Percentiles rank a stretch among this genome's conserved stretches.
phyloP scores from a whole-genome alignment of 64 coral and sea anemone species.

The Hydrozoanthus tunicans region DNA sequence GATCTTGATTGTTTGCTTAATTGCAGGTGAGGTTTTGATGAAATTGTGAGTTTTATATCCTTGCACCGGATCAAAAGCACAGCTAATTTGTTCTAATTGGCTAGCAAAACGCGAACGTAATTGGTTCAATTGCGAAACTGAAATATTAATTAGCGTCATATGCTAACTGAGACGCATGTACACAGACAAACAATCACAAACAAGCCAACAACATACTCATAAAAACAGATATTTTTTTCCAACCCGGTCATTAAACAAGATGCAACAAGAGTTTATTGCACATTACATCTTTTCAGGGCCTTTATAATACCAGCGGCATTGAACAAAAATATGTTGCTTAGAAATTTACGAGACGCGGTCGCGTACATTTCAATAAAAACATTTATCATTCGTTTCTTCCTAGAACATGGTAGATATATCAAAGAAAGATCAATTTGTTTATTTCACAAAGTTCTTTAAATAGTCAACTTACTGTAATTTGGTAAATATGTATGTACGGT shows the following conservation, averaged over 20 bases:
- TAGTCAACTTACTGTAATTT: not conserved
- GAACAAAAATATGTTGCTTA: slow-evolving; percentile 11
- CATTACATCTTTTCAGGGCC: too few relatives aligned
- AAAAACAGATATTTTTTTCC: too few relatives aligned
- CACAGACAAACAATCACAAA: too few relatives aligned
- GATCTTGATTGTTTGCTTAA: too few relatives aligned
- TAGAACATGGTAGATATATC: not conserved
- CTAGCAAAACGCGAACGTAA: not conserved
- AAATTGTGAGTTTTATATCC: not conserved
- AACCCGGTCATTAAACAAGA: too few relatives aligned
- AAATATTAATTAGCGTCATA: not conserved
- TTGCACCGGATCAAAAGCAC: not conserved
- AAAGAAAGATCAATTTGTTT: not conserved
- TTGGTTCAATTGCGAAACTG: slow-evolving; percentile 8
- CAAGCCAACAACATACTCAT: too few relatives aligned
- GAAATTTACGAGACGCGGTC: not conserved
- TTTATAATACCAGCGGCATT: not conserved
- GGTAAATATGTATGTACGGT: not conserved
- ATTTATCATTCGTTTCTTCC: not conserved
- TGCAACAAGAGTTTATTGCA: too few relatives aligned
- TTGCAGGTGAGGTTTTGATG: not conserved
- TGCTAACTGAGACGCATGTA: not conserved
- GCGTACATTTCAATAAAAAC: not conserved
- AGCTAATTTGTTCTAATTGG: not conserved
- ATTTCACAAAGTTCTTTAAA: not conserved